Conservation (phyloP, 2,113 vertebrate species). For the Zosterops hypoxanthus region DNA sequence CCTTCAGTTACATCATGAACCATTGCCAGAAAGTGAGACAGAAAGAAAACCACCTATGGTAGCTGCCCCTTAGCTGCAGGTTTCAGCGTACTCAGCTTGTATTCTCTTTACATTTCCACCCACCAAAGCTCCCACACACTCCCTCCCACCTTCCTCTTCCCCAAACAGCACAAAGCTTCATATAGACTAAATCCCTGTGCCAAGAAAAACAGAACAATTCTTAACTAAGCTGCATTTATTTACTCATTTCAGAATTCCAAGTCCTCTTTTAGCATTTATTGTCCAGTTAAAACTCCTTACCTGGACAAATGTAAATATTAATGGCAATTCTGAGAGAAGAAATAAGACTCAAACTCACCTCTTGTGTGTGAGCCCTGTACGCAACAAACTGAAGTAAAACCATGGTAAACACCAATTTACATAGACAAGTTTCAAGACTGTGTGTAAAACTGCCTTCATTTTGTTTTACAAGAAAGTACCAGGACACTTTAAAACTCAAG, state of each 20-base stretch:
- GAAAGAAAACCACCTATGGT: not conserved
- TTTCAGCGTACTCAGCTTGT: not conserved
- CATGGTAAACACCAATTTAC: not conserved
- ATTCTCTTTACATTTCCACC: slow-evolving; percentile 69
- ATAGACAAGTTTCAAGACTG: not conserved
- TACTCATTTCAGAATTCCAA: not conserved
- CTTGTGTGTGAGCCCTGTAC: not conserved
- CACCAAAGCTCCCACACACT: slow-evolving; percentile 13
- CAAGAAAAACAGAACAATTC: slow-evolving; percentile 10
- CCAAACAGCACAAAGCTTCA: slow-evolving; percentile 11
- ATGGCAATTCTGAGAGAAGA: not conserved
- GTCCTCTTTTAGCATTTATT: not conserved
- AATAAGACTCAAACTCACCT: not conserved
- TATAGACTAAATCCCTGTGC: not conserved
- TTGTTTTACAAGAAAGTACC: not conserved
- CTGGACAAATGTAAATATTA: not conserved
- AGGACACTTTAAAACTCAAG: not conserved
- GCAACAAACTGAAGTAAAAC: not conserved
- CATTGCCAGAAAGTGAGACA: not conserved
- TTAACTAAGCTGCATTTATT: slow-evolving; percentile 7
- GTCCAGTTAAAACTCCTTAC: not conserved
- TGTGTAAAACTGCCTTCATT: not conserved
- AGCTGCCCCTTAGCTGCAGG: not conserved
- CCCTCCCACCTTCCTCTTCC: slow-evolving; percentile 50
- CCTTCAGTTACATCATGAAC: not conserved